Evolutionary conservation across 2,797 vertebrate species (phyloP), one percentile per base, ranked within the genome.

Genomic region (Myotis vivesi): DNA sequence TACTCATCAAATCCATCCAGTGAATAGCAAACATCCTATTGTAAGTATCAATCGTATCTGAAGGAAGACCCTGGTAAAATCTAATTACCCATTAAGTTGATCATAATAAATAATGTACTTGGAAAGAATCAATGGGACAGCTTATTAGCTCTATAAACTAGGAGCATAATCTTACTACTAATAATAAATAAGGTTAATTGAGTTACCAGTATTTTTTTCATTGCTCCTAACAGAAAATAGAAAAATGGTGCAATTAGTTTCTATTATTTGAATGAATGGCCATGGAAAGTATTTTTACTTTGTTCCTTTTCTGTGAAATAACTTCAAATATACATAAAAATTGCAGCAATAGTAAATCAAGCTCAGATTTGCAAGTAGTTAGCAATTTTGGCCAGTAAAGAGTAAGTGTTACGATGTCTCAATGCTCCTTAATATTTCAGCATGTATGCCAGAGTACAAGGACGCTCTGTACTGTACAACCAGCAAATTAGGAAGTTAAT

Each of bases 151-250:
- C 92, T 86, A 89, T 28, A 93, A 80, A 86, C 83, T 87, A 95
- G 5, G 79, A 53, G 59, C 76, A 95, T 95, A 92, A 83, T 13
- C 59, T 59, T 36, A 88, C 22, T 76, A 90, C 88, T 33, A 97
- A 95, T 73, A 90, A 88, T 38, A 97, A 96, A 82, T 85, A 89
- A 98, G 92, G 76, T 95, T 93, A 97, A 96, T 44, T 84, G 68
- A 97, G 95, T 90, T 95, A 96, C 81, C 57, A 91, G 69, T 12
- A 0, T 94, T 96, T 97, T 97, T 97, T 97, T 92, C 96, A 89
- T 94, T 93, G 92, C 94, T 94, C 77, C 95, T 95, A 97, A 97
- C 38, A 96, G 94, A 88, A 97, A 97, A 98, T 28, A 95, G 79
- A 90, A 97, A 98, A 96, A 62, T 57, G 93, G 86, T 96, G 55